phyloP scores from a whole-genome alignment of 2,797 vertebrate species.

The Spea hammondii region DNA sequence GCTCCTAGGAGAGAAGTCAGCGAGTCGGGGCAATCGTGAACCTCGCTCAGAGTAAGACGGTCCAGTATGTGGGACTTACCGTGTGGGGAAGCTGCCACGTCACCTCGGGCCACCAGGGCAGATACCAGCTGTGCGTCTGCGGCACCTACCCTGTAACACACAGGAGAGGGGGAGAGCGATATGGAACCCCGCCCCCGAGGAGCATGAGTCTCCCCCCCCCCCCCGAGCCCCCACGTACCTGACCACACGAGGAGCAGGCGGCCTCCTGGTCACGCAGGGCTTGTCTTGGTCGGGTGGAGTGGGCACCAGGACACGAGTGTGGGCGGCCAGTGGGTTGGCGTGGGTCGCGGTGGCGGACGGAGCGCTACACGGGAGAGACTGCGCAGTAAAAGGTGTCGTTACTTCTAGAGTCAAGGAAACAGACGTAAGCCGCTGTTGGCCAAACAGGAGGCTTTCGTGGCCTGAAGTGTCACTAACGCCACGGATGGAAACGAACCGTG shows the following conservation, averaged over 20 bases:
- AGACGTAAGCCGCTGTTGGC: neutral
- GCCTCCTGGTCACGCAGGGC: slow-evolving; percentile 73
- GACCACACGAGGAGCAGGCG: slow-evolving; percentile 73
- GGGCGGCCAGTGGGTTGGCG: slow-evolving; percentile 46
- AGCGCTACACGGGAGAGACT: too few species aligned
- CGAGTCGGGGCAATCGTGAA: neutral
- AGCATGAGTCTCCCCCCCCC: neutral
- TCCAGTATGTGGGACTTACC: neutral
- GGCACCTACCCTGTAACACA: neutral
- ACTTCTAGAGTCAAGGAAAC: neutral
- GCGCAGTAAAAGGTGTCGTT: too few species aligned
- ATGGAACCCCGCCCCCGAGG: neutral
- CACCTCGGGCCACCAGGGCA: neutral
- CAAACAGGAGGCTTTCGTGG: neutral
- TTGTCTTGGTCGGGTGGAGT: slow-evolving; percentile 69
- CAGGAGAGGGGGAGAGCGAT: too few species aligned
- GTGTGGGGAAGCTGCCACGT: neutral
- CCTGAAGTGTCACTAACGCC: neutral
- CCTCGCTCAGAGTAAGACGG: too few species aligned
- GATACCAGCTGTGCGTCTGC: neutral
- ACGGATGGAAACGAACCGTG: neutral
- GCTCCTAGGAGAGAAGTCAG: slow-evolving; percentile 57
- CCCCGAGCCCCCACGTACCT: slow-evolving; percentile 73
- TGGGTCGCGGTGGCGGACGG: neutral
- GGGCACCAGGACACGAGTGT: slow-evolving; percentile 58